These are phyloP conservation scores for Standfussiana lucernea DNA, from an alignment of 2,888 invertebrate genomes.

Conservation along the genomic window DNA sequence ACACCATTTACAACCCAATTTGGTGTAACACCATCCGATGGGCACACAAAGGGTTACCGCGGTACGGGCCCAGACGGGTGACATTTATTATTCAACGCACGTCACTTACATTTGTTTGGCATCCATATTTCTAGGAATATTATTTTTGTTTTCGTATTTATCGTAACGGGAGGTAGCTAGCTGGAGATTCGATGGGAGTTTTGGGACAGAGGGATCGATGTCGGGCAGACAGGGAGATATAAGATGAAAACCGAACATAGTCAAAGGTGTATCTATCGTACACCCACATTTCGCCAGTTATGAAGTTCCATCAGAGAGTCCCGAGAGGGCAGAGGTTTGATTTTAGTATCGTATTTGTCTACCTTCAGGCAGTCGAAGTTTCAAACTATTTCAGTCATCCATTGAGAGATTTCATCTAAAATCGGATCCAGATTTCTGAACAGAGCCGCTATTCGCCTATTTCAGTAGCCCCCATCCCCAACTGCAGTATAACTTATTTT, in stretches of 20 bases:
- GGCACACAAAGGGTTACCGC: constrained; percentile 53
- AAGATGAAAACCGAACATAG: no score
- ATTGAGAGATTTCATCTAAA: background rate
- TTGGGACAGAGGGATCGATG: background rate
- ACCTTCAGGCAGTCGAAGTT: no score
- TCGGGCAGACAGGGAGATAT: background rate
- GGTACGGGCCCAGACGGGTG: constrained; percentile 10
- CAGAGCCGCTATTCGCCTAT: background rate
- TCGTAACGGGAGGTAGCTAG: background rate
- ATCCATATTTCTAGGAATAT: constrained; percentile 39
- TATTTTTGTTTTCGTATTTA: constrained; percentile 40
- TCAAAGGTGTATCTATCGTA: background rate
- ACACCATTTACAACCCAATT: constrained; percentile 47
- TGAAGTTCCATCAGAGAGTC: background rate
- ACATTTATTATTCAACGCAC: constrained; percentile 59
- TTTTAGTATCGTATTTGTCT: background rate
- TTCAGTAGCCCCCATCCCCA: background rate
- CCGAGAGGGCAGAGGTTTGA: background rate
- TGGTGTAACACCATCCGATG: constrained; percentile 50
- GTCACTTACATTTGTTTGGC: constrained; percentile 52
- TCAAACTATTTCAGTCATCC: background rate
- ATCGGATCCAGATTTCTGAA: constrained; percentile 12
- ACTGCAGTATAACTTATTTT: constrained; percentile 13
- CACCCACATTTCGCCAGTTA: background rate
- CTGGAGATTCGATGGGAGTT: constrained; percentile 2